Percentiles rank a stretch among this genome's conserved stretches.
Evolutionary conservation across 2,797 vertebrate species (phyloP).

Genomic region (Pantherophis vulpinus): DNA sequence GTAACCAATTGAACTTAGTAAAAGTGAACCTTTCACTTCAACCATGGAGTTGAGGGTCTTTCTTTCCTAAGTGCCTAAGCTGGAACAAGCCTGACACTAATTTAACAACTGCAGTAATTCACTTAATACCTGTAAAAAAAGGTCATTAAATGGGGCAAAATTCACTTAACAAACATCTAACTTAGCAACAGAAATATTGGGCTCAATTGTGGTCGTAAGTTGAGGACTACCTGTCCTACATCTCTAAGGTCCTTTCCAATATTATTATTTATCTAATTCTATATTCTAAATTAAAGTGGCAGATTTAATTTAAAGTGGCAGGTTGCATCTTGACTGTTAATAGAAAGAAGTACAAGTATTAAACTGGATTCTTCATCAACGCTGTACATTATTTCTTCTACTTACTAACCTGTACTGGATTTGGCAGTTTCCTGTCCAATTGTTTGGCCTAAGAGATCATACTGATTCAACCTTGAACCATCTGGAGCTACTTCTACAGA

Average conservation of each 20-base stretch:
- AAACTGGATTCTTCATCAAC: neutral
- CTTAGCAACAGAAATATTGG: neutral
- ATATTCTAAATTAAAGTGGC: neutral
- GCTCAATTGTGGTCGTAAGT: neutral
- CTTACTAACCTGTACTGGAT: conserved; percentile 89
- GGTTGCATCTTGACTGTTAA: neutral
- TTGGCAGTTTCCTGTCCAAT: conserved; percentile 90
- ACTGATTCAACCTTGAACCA: conserved; percentile 92
- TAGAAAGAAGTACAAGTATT: neutral
- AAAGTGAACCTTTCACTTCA: neutral
- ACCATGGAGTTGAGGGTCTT: neutral
- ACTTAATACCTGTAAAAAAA: neutral
- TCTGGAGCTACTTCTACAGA: conserved; percentile 91
- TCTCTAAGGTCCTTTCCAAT: neutral
- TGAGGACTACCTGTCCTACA: neutral
- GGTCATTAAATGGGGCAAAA: neutral
- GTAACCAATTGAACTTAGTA: neutral
- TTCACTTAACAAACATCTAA: neutral
- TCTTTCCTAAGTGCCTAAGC: neutral
- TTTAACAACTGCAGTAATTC: neutral
- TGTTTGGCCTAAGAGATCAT: conserved; percentile 89
- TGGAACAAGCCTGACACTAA: neutral
- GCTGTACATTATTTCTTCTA: neutral
- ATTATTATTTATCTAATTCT: neutral
- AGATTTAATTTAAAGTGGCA: neutral